Percentiles rank a stretch among this genome's conserved stretches.
Conservation (phyloP, 1,140 invertebrate genomes). For the Atta texana region DNA sequence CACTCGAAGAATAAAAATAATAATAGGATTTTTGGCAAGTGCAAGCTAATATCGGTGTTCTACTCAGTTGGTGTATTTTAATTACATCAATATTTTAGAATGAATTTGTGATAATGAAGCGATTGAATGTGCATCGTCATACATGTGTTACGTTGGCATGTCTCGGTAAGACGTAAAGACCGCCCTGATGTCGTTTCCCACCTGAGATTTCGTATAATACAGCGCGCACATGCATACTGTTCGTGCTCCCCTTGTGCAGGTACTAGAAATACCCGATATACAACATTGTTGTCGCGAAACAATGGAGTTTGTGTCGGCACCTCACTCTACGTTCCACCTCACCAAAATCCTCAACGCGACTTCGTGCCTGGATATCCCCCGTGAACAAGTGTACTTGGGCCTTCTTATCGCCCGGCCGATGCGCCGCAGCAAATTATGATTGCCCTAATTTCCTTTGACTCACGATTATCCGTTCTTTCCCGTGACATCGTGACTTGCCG, state of each 20-base stretch:
- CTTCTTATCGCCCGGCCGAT: conserved; percentile 73
- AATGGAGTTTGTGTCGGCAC: conserved; percentile 62
- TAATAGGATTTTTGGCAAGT: conserved; percentile 50
- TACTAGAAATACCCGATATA: conserved; percentile 68
- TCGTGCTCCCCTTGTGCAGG: conserved; percentile 11
- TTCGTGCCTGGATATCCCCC: conserved; percentile 40
- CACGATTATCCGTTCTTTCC: conserved; percentile 56
- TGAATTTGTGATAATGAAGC: conserved; percentile 66
- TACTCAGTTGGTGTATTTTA: background rate
- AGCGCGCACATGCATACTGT: conserved; percentile 8
- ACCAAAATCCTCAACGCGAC: conserved; percentile 10
- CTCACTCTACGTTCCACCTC: conserved; percentile 17
- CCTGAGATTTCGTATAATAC: conserved; percentile 57
- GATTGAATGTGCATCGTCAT: conserved; percentile 48
- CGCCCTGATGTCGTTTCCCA: conserved; percentile 37
- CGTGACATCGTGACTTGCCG: conserved; percentile 44
- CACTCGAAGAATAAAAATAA: conserved; percentile 56
- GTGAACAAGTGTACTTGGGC: conserved; percentile 75
- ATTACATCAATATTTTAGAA: conserved; percentile 8
- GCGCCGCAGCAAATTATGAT: conserved; percentile 77
- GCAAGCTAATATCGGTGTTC: conserved; percentile 50
- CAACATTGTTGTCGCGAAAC: conserved; percentile 77
- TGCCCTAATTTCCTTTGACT: conserved; percentile 77
- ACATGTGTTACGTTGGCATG: conserved; percentile 2
- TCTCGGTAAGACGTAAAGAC: conserved; percentile 39